Conservation (phyloP, 2,888 invertebrate species). For the Microctonus aethiopoides region DNA sequence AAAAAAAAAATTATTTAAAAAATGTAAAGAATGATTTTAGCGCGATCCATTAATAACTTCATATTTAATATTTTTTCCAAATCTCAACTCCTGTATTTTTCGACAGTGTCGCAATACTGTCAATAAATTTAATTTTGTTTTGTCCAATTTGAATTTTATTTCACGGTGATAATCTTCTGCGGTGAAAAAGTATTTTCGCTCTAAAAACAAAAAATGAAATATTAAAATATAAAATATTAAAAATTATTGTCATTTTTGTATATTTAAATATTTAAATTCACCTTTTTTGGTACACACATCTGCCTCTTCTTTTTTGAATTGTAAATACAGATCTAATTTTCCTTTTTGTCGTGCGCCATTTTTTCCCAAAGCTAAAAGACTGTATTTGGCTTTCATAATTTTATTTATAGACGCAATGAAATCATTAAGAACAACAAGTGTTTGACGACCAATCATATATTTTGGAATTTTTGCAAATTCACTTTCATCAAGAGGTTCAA, state of each 20-base stretch:
- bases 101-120: slow-evolving; percentile 59
- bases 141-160: slow-evolving; percentile 56
- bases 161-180: slow-evolving; percentile 56
- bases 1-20: not conserved
- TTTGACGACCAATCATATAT: slow-evolving; percentile 59
- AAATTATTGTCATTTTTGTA: not conserved
- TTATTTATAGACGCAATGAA: slow-evolving; percentile 53
- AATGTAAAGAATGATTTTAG: not conserved
- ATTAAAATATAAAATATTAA: not conserved
- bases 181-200: slow-evolving; percentile 56
- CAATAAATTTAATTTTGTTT: slow-evolving; percentile 58
- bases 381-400: slow-evolving; percentile 57
- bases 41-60: slow-evolving; percentile 36
- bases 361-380: slow-evolving; percentile 53
- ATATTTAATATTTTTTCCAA: slow-evolving; percentile 50
- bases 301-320: slow-evolving; percentile 53
- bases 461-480: slow-evolving; percentile 58
- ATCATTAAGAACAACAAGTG: slow-evolving; percentile 49
- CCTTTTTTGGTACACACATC: slow-evolving; percentile 47
- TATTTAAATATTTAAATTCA: no score
- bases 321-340: slow-evolving; percentile 54
- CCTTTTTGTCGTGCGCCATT: slow-evolving; percentile 57
- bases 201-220: slow-evolving; percentile 41
- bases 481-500: slow-evolving; percentile 42
- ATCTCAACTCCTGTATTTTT: slow-evolving; percentile 54